Evolutionary conservation across 2,797 vertebrate genomes (phyloP).

Genomic region (Botia kubotai): DNA sequence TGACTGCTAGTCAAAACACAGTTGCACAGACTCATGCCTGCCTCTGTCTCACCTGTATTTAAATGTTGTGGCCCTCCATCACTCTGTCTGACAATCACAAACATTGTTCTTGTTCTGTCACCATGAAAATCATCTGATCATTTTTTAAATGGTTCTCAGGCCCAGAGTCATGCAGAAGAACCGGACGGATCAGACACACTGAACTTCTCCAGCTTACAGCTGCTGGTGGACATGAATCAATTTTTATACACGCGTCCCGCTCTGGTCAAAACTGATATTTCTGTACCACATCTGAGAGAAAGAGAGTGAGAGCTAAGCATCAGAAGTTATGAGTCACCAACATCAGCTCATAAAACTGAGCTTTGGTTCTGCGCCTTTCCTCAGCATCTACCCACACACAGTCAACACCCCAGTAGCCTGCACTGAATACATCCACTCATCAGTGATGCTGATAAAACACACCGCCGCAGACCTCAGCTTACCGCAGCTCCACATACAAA

Average conservation of each 20-base stretch:
- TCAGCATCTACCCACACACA: slow-evolving; percentile 26
- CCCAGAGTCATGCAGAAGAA: too few relatives aligned
- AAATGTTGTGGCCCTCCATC: background rate
- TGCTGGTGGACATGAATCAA: too few relatives aligned
- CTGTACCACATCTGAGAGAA: background rate
- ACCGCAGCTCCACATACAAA: background rate
- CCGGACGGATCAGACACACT: too few relatives aligned
- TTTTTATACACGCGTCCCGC: too few relatives aligned
- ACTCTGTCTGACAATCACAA: background rate
- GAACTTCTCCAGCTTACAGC: too few relatives aligned
- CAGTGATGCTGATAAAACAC: background rate
- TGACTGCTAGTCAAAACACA: background rate
- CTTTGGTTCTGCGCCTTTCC: slow-evolving; percentile 10
- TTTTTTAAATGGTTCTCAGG: too few relatives aligned
- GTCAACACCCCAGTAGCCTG: background rate
- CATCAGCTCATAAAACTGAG: slow-evolving; percentile 37
- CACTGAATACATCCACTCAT: background rate
- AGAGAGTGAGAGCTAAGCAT: slow-evolving; percentile 28
- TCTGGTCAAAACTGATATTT: too few relatives aligned
- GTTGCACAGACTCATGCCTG: background rate
- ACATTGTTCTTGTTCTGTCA: too few relatives aligned
- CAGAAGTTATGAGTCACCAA: slow-evolving; percentile 60
- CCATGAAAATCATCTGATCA: too few relatives aligned
- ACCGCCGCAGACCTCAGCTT: background rate
- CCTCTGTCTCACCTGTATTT: background rate